Percentiles rank a stretch among this genome's conserved stretches.
Conservation (phyloP, 2,888 invertebrate genomes). For the Epistrophella euchroma region DNA sequence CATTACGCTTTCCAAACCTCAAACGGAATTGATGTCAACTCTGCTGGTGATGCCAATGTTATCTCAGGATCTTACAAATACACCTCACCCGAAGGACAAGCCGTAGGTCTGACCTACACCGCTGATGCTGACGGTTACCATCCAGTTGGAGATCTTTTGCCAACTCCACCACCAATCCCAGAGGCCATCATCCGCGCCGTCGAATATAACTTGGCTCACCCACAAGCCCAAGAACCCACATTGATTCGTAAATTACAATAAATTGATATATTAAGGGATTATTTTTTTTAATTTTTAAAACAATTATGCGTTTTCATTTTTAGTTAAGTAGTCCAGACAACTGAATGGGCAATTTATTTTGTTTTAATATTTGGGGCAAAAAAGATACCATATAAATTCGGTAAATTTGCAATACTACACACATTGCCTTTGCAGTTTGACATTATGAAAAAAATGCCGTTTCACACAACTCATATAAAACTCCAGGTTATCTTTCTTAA, state of each 20-base stretch:
- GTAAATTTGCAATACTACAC: too few species aligned
- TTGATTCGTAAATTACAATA: conserved; percentile 5
- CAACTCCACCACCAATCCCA: conserved; percentile 85
- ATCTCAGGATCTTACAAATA: conserved; percentile 85
- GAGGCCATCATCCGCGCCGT: conserved; percentile 84
- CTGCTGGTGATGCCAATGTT: conserved; percentile 85
- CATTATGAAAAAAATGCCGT: too few species aligned
- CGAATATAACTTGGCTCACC: conserved; percentile 85
- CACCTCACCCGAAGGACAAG: conserved; percentile 85
- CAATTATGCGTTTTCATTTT: too few species aligned
- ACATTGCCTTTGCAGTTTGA: too few species aligned
- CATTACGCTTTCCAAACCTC: conserved; percentile 85
- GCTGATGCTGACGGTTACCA: conserved; percentile 87
- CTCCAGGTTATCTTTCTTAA: too few species aligned
- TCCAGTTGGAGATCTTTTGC: conserved; percentile 83
- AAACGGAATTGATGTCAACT: conserved; percentile 86
- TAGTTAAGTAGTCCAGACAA: too few species aligned
- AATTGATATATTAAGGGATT: too few species aligned
- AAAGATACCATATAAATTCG: too few species aligned
- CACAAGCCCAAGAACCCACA: conserved; percentile 71
- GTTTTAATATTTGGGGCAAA: too few species aligned
- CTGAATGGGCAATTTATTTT: too few species aligned
- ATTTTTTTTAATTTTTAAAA: too few species aligned
- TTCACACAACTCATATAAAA: too few species aligned
- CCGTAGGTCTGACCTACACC: conserved; percentile 83